phyloP scores from a whole-genome alignment of 2,888 invertebrate genomes.

The Chouioia cunea region DNA sequence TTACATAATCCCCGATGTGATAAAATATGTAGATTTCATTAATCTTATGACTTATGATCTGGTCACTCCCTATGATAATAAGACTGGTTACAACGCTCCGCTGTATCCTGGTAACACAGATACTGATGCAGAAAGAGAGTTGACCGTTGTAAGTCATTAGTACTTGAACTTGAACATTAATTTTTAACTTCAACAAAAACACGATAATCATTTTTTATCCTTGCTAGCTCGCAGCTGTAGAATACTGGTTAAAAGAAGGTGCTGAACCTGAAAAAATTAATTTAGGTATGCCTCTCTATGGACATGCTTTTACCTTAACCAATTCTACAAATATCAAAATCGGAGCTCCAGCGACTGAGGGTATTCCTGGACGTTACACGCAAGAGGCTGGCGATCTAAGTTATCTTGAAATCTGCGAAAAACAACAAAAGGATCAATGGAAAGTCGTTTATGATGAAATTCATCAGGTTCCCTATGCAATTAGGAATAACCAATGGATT shows the following conservation, averaged over 20 bases:
- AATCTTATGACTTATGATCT: constrained; percentile 82
- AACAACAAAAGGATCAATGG: constrained; percentile 53
- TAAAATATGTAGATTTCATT: constrained; percentile 76
- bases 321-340: constrained; percentile 68
- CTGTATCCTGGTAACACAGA: constrained; percentile 67
- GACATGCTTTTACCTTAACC: constrained; percentile 75
- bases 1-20: constrained; percentile 74
- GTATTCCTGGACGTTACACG: constrained; percentile 75
- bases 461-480: constrained; percentile 67
- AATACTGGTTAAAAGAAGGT: constrained; percentile 71
- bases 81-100: constrained; percentile 77
- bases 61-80: constrained; percentile 76
- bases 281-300: constrained; percentile 79
- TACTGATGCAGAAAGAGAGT: no score
- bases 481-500: constrained; percentile 54
- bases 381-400: constrained; percentile 75
- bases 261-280: constrained; percentile 75
- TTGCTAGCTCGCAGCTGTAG: constrained; percentile 61
- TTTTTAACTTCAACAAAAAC: no score
- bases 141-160: no score
- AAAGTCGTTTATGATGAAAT: constrained; percentile 61
- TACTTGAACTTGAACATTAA: no score
- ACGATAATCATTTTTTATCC: neutral
- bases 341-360: constrained; percentile 70
- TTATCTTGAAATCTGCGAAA: constrained; percentile 75